Evolutionary conservation across 2,888 invertebrate genomes (phyloP).

Genomic region (Notocelia uddmanniana): DNA sequence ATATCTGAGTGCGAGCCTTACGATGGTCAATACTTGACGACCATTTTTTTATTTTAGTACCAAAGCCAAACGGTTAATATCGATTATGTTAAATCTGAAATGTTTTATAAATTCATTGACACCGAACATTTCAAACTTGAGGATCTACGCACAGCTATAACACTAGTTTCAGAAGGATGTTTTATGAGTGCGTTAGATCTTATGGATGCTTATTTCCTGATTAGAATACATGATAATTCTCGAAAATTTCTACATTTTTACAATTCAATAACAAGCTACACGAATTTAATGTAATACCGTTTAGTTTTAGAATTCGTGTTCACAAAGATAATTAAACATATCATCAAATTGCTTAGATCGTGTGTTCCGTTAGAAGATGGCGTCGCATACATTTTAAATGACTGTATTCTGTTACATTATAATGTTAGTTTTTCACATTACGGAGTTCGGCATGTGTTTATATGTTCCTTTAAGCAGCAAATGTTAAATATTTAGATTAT

Average conservation of each 20-base stretch:
- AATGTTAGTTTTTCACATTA: too few species aligned
- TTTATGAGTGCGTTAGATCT: neutral
- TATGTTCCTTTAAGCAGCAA: too few species aligned
- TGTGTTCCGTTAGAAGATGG: too few species aligned
- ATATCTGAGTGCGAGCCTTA: conserved; percentile 18
- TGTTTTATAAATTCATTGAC: neutral
- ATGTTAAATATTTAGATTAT: too few species aligned
- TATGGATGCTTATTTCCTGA: neutral
- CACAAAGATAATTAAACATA: neutral
- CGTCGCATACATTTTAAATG: too few species aligned
- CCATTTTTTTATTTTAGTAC: conserved; percentile 27
- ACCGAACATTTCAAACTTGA: conserved; percentile 30
- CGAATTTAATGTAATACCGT: neutral
- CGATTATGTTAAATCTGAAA: conserved; percentile 43
- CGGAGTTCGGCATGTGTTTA: too few species aligned
- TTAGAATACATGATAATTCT: neutral
- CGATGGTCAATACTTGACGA: conserved; percentile 27
- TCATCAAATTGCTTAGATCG: neutral
- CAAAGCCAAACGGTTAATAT: conserved; percentile 13
- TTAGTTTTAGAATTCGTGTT: neutral
- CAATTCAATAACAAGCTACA: neutral
- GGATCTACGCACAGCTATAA: conserved; percentile 14
- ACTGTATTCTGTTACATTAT: too few species aligned
- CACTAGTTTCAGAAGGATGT: neutral
- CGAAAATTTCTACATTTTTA: neutral